phyloP scores from a whole-genome alignment of 2,797 vertebrate species.

The Gallirallus australis region DNA sequence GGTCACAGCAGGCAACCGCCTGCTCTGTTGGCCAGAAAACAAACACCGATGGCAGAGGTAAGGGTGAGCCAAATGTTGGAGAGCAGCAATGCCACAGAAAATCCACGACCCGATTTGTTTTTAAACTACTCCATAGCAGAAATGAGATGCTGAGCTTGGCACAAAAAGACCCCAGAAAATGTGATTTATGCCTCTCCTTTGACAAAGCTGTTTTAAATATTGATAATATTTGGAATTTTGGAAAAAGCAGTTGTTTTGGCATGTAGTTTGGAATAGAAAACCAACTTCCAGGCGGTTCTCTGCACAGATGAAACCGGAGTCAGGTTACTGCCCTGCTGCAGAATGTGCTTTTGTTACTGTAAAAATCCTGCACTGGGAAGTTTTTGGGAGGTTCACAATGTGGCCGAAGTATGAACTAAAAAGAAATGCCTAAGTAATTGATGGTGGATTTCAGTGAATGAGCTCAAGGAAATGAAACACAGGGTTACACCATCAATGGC shows the following conservation, averaged over 20 bases:
- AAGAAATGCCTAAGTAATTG: constrained; percentile 57
- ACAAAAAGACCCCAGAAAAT: neutral
- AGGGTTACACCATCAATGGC: constrained; percentile 20
- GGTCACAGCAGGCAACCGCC: neutral
- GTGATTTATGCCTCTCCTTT: neutral
- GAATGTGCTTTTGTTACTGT: constrained; percentile 18
- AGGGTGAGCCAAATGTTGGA: neutral
- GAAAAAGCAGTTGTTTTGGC: neutral
- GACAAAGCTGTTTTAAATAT: constrained; percentile 4
- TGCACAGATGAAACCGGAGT: neutral
- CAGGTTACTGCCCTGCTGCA: constrained; percentile 15
- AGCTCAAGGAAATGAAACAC: constrained; percentile 51
- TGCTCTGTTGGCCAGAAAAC: neutral
- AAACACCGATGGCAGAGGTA: neutral
- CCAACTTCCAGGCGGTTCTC: neutral
- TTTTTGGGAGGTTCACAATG: constrained; percentile 30
- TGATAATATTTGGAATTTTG: constrained; percentile 15
- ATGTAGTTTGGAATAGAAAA: neutral
- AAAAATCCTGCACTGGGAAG: neutral
- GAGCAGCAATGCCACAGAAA: neutral
- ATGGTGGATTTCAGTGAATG: constrained; percentile 45
- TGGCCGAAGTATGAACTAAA: constrained; percentile 44
- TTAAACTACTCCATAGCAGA: neutral
- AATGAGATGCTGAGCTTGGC: neutral
- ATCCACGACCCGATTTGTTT: neutral